These are phyloP conservation scores for Flexamia atlantica DNA, from an alignment of 2,888 invertebrate species.

Conservation along the genomic window DNA sequence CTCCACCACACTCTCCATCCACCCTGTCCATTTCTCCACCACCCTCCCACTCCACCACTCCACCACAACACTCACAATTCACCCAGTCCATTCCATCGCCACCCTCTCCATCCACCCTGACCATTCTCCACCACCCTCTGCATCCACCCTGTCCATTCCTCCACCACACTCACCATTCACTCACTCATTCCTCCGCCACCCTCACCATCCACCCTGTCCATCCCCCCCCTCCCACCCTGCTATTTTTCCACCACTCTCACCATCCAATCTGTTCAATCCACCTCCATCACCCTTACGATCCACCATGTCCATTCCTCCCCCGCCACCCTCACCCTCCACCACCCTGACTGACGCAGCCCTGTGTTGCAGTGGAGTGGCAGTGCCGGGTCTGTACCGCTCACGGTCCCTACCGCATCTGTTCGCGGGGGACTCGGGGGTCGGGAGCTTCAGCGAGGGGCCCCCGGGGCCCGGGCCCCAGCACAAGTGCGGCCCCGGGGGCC, in stretches of 20 bases:
- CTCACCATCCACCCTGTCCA: not conserved
- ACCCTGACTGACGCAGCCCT: not conserved
- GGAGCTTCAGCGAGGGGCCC: slow-evolving; percentile 72
- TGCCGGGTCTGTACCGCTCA: slow-evolving; percentile 79
- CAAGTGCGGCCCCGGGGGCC: slow-evolving; percentile 74
- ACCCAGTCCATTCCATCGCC: too few species aligned
- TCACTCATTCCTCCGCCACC: too few species aligned
- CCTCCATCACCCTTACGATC: too few species aligned
- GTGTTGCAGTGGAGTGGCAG: slow-evolving; percentile 74
- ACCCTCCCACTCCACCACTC: too few species aligned
- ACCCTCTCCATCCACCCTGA: too few species aligned
- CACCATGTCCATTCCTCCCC: too few species aligned
- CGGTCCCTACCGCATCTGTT: slow-evolving; percentile 81
- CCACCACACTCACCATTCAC: too few species aligned
- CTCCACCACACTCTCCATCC: not conserved
- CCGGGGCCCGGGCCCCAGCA: slow-evolving; percentile 65
- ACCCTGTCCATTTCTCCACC: not conserved
- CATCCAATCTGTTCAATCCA: too few species aligned
- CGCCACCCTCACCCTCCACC: not conserved
- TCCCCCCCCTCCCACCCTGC: not conserved
- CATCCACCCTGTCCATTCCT: too few species aligned
- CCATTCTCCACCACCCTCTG: too few species aligned
- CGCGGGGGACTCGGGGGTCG: slow-evolving; percentile 76
- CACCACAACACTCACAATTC: too few species aligned
- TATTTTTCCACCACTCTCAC: too few species aligned